Base-by-base conservation (phyloP, 2,113 vertebrate species). In the Agelaius tricolor region DNA sequence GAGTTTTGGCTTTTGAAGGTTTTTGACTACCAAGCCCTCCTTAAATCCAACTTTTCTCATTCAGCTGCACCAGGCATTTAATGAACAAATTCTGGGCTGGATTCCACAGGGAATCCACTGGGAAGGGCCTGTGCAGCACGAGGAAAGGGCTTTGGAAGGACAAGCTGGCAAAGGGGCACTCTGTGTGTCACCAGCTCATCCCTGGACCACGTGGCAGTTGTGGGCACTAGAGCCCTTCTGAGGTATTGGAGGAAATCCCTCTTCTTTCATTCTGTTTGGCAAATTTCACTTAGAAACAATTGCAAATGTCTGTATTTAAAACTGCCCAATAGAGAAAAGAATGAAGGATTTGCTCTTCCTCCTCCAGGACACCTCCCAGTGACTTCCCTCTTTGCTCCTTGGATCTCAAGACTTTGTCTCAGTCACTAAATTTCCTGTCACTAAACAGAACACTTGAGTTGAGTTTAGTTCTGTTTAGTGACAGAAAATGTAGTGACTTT, bases 71-170 rank as follows among this genome's bases (percentile, higher is more conserved):
- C n/a, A 44, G 19, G 6, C 7, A 35, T 8, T 16, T 9, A 43
- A 11, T 11, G 22, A 80, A 22, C 21, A 20, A 17, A 69, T 28
- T 13, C 0, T 11, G 23, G 37, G 37, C 37, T 37, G 37, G 37
- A 37, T 1, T 20, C 23, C 33, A n/a, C 15, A 1, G 43, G 22
- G 15, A 15, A 19, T 18, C 33, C 30, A 6, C 0, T 5, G 35
- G 85, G 67, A 49, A 47, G 23, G 4, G 8, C 0, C 6, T 7
- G 23, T 28, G 57, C 28, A 31, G 80, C 10, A n/a, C 30, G 15
- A 57, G 46, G 41, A 47, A 31, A 54, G 0, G 11, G 88, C 8
- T 84, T 15, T 11, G 18, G 6, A 8, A 43, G 8, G n/a, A 54
- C 1, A 0, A 44, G 75, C 4, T 24, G 69, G 54, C 15, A 21